A percentile compares a stretch with the other conserved stretches of the same genome.
Evolutionary conservation across 2,113 vertebrate species (phyloP).

Genomic region (Chlorocebus sabaeus): DNA sequence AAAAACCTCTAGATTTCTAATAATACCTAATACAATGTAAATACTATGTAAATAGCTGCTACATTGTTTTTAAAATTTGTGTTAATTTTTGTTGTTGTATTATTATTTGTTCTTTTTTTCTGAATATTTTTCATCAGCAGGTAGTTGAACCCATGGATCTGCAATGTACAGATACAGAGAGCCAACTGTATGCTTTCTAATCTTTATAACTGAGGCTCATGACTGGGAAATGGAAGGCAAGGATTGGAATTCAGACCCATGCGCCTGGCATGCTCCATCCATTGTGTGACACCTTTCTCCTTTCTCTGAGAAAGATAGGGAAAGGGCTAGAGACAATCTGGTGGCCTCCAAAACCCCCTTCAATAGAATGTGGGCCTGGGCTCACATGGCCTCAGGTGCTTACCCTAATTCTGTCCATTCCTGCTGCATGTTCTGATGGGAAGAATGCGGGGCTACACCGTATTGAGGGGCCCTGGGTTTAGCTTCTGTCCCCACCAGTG

Average conservation of each 20-base stretch:
- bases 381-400: not conserved
- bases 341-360: not conserved
- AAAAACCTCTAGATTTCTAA: not conserved
- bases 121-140: not conserved
- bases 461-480: not conserved
- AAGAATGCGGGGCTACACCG: not conserved
- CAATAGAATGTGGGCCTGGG: not conserved
- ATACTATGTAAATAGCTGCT: not conserved
- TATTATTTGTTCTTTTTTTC: not conserved
- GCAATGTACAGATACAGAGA: not conserved
- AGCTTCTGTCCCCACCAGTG: not conserved
- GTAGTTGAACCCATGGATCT: not conserved
- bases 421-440: not conserved
- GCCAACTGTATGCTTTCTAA: too few relatives aligned
- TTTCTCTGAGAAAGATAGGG: not conserved
- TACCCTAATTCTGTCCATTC: not conserved
- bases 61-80: not conserved
- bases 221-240: not conserved
- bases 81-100: not conserved
- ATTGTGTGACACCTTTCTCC: not conserved
- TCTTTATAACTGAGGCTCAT: not conserved
- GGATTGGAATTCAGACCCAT: not conserved
- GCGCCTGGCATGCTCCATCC: not conserved
- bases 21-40: not conserved
- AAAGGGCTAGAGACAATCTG: not conserved